These are phyloP conservation scores for Vesta saturnalis DNA, from an alignment of 2,888 invertebrate species.

Conservation along the genomic window DNA sequence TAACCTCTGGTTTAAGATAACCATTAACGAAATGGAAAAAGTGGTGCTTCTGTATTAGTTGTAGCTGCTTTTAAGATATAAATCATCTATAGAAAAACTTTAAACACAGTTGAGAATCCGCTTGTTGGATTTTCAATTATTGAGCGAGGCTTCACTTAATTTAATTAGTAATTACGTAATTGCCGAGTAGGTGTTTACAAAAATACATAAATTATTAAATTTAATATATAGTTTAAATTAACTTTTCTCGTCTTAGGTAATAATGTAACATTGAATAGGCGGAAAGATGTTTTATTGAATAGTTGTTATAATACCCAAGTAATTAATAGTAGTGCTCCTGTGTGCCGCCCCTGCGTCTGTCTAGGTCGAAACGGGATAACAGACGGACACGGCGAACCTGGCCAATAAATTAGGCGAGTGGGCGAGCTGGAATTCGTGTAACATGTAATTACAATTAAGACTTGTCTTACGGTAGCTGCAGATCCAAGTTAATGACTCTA, in stretches of 20 bases:
- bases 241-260: background rate
- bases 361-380: conserved; percentile 45
- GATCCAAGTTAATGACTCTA: conserved; percentile 40
- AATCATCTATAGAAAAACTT: no score
- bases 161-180: conserved; percentile 3
- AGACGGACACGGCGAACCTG: conserved; percentile 48
- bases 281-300: conserved; percentile 41
- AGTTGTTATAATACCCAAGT: conserved; percentile 45
- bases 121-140: no score
- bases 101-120: no score
- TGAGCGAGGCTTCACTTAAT: background rate
- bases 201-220: background rate
- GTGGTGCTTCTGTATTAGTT: no score
- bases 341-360: conserved; percentile 47
- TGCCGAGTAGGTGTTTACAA: no score
- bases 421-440: conserved; percentile 56
- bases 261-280: conserved; percentile 30
- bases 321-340: conserved; percentile 48
- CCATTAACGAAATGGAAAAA: no score
- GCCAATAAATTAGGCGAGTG: conserved; percentile 55
- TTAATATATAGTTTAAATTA: background rate
- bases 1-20: no score
- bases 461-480: conserved; percentile 53
- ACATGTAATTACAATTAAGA: conserved; percentile 57
- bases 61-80: no score